A percentile compares a stretch with the other conserved stretches of the same genome.
Conservation (phyloP, 2,113 vertebrate genomes). For the Bujurquina vittata region DNA sequence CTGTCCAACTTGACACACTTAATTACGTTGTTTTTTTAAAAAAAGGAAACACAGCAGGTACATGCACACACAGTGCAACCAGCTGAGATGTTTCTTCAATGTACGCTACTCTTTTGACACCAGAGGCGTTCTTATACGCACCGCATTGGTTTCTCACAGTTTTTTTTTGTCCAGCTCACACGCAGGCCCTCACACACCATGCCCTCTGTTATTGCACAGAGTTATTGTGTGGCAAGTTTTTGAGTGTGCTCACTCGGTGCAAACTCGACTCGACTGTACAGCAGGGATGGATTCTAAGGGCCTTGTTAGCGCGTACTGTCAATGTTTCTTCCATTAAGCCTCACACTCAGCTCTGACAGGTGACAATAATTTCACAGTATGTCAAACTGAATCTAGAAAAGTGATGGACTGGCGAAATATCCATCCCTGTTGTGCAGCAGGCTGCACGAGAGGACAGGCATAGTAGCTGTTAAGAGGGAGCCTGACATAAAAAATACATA, state of each 20-base stretch:
- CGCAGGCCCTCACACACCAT: constrained; percentile 31
- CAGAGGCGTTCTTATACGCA: constrained; percentile 17
- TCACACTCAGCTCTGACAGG: constrained; percentile 14
- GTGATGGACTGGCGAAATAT: constrained; percentile 22
- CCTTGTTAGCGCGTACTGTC: constrained; percentile 28
- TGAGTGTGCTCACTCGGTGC: constrained; percentile 43
- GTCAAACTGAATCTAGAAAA: constrained; percentile 31
- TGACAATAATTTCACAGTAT: constrained; percentile 12
- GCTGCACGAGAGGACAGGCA: constrained; percentile 40
- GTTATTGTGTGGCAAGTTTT: constrained; percentile 44
- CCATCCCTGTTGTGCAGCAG: constrained; percentile 49
- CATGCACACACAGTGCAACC: constrained; percentile 40
- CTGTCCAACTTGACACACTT: constrained; percentile 46
- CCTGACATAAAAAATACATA: constrained; percentile 54
- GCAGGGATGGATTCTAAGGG: constrained; percentile 52
- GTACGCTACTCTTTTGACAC: constrained; percentile 44
- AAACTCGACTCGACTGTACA: constrained; percentile 46
- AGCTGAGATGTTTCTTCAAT: constrained; percentile 35
- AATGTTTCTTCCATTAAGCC: constrained; percentile 12
- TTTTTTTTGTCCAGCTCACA: constrained; percentile 29
- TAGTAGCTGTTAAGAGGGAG: constrained; percentile 40
- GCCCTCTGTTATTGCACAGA: constrained; percentile 62
- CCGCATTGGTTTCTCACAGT: constrained; percentile 52
- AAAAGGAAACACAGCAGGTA: constrained; percentile 44
- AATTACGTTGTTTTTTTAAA: neutral